These are phyloP conservation scores for Crypturellus tataupa DNA, from an alignment of 2,797 vertebrate species.

Conservation along the genomic window DNA sequence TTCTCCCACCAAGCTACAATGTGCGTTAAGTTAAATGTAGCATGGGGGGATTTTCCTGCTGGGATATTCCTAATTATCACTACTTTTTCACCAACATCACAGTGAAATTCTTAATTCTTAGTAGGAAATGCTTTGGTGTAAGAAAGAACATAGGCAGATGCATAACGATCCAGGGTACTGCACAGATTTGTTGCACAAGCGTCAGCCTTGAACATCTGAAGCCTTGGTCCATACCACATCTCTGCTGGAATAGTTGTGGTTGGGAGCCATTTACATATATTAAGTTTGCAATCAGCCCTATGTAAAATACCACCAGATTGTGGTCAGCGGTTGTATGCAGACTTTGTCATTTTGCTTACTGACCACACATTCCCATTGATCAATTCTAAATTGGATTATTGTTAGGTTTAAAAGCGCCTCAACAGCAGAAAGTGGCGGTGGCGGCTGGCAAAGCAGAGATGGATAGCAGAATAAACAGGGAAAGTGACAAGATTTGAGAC, in stretches of 20 bases:
- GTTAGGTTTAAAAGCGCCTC: conserved; percentile 89
- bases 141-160: accelerated
- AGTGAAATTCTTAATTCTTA: neutral
- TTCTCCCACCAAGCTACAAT: neutral
- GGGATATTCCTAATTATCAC: neutral
- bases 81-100: neutral
- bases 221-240: neutral
- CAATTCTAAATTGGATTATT: conserved; percentile 92
- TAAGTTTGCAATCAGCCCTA: conserved; percentile 31
- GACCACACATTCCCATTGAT: conserved; percentile 90
- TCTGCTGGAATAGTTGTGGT: neutral
- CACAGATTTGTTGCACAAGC: neutral
- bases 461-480: conserved; percentile 85
- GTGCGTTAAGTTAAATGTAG: neutral
- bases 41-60: neutral
- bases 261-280: conserved; percentile 30
- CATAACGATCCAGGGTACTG: neutral
- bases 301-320: conserved; percentile 62
- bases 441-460: conserved; percentile 84
- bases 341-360: conserved; percentile 86
- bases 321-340: conserved; percentile 78
- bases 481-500: conserved; percentile 83
- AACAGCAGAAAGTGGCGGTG: conserved; percentile 88
- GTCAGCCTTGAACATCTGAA: neutral
- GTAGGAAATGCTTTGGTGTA: neutral